Conservation (phyloP, 2,113 vertebrate genomes). For the Neolamprologus tretocephalus region DNA sequence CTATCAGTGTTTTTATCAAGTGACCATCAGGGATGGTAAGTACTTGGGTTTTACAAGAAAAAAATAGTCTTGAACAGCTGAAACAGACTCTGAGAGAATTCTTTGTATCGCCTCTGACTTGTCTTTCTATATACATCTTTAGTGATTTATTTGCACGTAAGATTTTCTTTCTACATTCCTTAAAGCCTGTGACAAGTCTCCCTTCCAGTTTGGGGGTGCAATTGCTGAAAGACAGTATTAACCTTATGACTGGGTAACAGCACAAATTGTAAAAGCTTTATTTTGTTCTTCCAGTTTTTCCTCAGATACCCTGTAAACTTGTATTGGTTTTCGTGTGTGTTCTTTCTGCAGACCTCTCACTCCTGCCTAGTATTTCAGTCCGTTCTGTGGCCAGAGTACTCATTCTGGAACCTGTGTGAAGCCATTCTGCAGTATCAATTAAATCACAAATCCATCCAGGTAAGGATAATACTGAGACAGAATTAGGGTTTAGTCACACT, state of each 20-base stretch:
- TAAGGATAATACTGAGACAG: constrained; percentile 40
- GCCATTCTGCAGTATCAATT: constrained; percentile 91
- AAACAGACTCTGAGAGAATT: background rate
- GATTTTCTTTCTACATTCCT: background rate
- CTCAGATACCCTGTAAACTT: background rate
- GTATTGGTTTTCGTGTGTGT: background rate
- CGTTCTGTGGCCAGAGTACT: constrained; percentile 94
- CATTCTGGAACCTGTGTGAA: constrained; percentile 97
- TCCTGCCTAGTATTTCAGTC: constrained; percentile 95
- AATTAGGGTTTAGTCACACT: background rate
- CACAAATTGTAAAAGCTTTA: background rate
- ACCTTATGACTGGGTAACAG: background rate
- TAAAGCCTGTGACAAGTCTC: background rate
- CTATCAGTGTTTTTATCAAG: background rate
- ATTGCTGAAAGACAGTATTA: background rate
- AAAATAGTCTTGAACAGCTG: background rate
- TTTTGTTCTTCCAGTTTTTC: background rate
- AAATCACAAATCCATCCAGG: constrained; percentile 86
- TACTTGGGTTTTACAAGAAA: background rate
- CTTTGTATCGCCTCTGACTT: background rate
- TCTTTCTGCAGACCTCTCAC: constrained; percentile 81
- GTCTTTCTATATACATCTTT: background rate
- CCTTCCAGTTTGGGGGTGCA: background rate
- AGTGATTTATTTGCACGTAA: background rate
- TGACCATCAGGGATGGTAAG: background rate